A percentile compares a stretch with the other conserved stretches of the same genome.
Conservation (phyloP, 2,113 vertebrate genomes). For the Bubo scandiacus region DNA sequence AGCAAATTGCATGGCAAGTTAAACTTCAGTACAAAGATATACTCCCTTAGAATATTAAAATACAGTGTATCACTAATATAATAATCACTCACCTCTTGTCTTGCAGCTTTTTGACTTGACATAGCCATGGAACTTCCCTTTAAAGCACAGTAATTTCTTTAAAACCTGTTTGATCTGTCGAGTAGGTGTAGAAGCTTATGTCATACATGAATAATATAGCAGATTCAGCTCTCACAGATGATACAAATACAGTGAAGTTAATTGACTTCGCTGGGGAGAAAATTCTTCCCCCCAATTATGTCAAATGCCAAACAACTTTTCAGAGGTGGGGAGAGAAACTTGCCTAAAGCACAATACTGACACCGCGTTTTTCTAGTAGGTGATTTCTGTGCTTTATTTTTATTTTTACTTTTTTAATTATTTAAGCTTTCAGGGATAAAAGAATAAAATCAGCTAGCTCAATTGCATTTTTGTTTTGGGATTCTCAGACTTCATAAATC, state of each 20-base stretch:
- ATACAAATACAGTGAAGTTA: conserved; percentile 1
- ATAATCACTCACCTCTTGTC: conserved; percentile 3
- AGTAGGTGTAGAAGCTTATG: conserved; percentile 22
- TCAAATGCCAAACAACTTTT: not conserved
- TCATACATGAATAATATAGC: not conserved
- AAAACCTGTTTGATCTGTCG: conserved; percentile 23
- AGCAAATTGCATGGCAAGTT: not conserved
- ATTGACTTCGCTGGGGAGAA: conserved; percentile 36
- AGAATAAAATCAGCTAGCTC: not conserved
- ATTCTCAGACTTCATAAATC: not conserved
- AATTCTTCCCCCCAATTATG: conserved; percentile 41
- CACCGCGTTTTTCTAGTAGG: not conserved
- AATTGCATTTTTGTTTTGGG: not conserved
- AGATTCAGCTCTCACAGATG: not conserved
- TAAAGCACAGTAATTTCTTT: not conserved
- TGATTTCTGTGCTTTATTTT: not conserved
- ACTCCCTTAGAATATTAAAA: too few species aligned
- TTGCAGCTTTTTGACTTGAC: not conserved
- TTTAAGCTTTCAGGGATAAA: not conserved
- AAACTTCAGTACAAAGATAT: not conserved
- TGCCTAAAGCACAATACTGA: not conserved
- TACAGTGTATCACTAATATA: not conserved
- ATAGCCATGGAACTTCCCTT: not conserved
- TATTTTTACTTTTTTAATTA: not conserved
- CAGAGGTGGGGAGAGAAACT: not conserved